Base-by-base conservation (phyloP, 1,140 invertebrate genomes). In the Cyphomyrmex costatus region DNA sequence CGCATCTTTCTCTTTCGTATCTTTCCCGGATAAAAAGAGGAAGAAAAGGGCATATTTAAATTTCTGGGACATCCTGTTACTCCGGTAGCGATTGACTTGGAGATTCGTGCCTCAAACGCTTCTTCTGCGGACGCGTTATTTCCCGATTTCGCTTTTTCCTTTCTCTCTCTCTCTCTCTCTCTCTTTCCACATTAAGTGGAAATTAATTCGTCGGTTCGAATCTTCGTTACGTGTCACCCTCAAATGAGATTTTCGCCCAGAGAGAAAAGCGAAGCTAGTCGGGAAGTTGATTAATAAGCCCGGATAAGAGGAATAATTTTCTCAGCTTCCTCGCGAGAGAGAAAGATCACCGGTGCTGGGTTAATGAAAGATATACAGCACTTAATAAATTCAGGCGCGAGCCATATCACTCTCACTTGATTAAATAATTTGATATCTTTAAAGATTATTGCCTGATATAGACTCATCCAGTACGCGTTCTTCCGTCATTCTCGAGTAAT, bases 61-160 rank as follows among this genome's bases (percentile, higher is more conserved):
- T 83, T 83, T 74, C 79, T 60, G 24, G 36, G 60, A 73, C 68
- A 83, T 83, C 79, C 79, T 74, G 79, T 74, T 74, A 60, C 79
- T 60, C 46, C 30, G 24, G 46, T 65, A 65, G 12, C 76, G 42
- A 83, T 83, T 82, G 79, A 82, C 66, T 82, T 82, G 79, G 36
- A 73, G 46, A 83, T 83, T 83, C 27, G 36, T 74, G 36, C 36
- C 19, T 30, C n/a, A 36, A 53, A 53, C 19, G 14, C n/a, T 68
- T 53, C 63, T 68, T 80, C n/a, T 21, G 63, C 76, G 42, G 1
- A 58, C 33, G 24, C 49, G 30, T 19, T 68, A 80, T 70, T 53
- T 68, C 24, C 14, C 14, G 21, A 46, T 74, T 60, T 73, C 49
- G 21, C 42, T 42, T 71, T 21, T 65, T 33, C 19, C 46, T 42